Base-by-base conservation (phyloP, 2,888 invertebrate genomes). In the Melipona bicolor region DNA sequence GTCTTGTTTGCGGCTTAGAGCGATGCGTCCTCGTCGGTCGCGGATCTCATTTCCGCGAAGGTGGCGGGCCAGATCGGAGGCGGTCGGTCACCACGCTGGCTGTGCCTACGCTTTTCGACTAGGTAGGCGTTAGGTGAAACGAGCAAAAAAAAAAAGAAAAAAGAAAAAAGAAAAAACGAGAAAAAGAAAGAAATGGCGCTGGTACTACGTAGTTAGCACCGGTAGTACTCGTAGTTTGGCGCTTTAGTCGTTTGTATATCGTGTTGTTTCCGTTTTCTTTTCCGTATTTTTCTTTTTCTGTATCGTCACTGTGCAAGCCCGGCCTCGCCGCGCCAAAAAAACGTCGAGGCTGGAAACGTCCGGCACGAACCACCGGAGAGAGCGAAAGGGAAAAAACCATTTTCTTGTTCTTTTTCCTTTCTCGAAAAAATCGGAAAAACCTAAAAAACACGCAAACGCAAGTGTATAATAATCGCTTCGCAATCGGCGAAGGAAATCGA, bases 201-300 rank as follows among this genome's bases (percentile, higher is more conserved):
- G 91, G 86, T 93, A 92, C 92, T 94, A 93, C 91, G 90, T 88
- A 91, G 89, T 90, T 89, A 88, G 87, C 86, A 89, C 77, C 87
- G 88, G 79, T 89, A 91, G 90, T 87, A 91, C 89, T 92, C 90
- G 90, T 92, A 91, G 90, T 86, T 91, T 92, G 93, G 92, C 93
- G 93, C 93, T 93, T 94, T 93, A 92, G 91, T 94, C 92, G 92
- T 94, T 94, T 93, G 91, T 93, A 93, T 91, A 92, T 92, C 92
- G 92, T 92, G 92, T 92, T 93, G 92, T 32, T 93, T 92, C 93
- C 76, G 68, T 77, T 81, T 62, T 43, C 9, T 36, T 92, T 92
- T 93, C 65, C 92, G 69, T n/a, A n/a, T 59, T 79, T 27, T 27
- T 27, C 27, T 93, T 49, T 82, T 84, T 84, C 77, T 85, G 91